Evolutionary conservation across 1,140 invertebrate genomes (phyloP).

Genomic region (Eufriesea mexicana): DNA sequence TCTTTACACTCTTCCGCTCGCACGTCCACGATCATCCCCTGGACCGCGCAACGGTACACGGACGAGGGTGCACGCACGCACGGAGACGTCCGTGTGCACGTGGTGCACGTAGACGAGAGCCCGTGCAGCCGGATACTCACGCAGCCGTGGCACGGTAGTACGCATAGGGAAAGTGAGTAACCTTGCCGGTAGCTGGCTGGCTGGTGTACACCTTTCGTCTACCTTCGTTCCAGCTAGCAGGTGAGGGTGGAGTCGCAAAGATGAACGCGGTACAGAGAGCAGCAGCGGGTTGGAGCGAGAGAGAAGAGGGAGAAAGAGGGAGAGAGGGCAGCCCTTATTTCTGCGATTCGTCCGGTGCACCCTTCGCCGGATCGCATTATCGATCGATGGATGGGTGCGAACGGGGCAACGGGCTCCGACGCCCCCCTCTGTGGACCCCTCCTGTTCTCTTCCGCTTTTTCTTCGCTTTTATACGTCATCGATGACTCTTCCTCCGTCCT

Average conservation of each 20-base stretch:
- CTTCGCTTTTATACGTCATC: conserved; percentile 9
- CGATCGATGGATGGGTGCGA: conserved; percentile 64
- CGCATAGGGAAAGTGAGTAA: conserved; percentile 71
- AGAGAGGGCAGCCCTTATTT: conserved; percentile 63
- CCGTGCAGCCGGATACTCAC: conserved; percentile 30
- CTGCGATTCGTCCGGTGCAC: conserved; percentile 67
- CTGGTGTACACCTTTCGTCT: conserved; percentile 57
- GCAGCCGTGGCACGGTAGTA: conserved; percentile 49
- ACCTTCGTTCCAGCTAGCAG: conserved; percentile 56
- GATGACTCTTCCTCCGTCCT: conserved; percentile 19
- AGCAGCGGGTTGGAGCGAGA: not conserved
- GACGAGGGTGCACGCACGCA: conserved; percentile 40
- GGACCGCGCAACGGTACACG: conserved; percentile 12
- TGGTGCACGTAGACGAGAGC: conserved; percentile 1
- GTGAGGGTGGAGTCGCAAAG: conserved; percentile 55
- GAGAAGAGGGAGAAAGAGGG: conserved; percentile 3
- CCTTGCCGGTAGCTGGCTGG: conserved; percentile 60
- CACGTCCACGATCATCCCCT: not conserved
- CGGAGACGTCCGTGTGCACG: not conserved
- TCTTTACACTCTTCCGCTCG: conserved; percentile 15
- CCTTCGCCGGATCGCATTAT: conserved; percentile 70
- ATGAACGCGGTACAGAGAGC: conserved; percentile 10
- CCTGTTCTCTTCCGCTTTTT: conserved; percentile 21
- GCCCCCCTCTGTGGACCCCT: conserved; percentile 22
- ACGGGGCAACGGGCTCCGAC: conserved; percentile 62